Percentiles rank a stretch among this genome's conserved stretches.
Evolutionary conservation across 2,797 vertebrate genomes (phyloP).

Genomic region (Mormyrops attenuatus): DNA sequence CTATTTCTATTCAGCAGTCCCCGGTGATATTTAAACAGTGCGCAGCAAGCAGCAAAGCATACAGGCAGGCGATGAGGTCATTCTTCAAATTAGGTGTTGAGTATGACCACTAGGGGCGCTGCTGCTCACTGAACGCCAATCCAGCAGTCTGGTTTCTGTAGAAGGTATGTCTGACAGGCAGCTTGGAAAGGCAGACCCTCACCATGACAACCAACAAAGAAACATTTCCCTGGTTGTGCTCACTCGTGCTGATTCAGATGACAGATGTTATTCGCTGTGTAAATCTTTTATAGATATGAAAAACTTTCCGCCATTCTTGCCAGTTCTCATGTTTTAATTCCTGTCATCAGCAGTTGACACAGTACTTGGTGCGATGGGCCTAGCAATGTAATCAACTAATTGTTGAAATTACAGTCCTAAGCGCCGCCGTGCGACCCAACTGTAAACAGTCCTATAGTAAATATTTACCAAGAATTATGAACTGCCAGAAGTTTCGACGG

Average conservation of each 20-base stretch:
- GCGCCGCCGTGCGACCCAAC: background rate
- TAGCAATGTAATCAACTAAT: background rate
- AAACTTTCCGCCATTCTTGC: background rate
- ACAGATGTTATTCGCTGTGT: constrained; percentile 17
- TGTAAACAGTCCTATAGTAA: background rate
- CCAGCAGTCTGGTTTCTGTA: constrained; percentile 29
- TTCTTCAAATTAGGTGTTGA: background rate
- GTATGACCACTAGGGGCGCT: constrained; percentile 53
- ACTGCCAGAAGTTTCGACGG: background rate
- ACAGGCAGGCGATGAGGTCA: background rate
- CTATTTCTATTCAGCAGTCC: constrained; percentile 33
- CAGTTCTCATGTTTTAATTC: constrained; percentile 16
- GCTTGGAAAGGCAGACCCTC: constrained; percentile 38
- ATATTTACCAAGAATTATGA: constrained; percentile 10
- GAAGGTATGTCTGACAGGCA: constrained; percentile 47
- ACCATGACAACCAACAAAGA: constrained; percentile 16
- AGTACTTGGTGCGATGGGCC: background rate
- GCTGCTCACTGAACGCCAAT: constrained; percentile 46
- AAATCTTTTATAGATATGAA: constrained; percentile 11
- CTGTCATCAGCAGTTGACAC: background rate
- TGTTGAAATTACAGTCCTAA: background rate
- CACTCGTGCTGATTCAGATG: constrained; percentile 9
- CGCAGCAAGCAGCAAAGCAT: background rate
- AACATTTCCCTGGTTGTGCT: constrained; percentile 13
- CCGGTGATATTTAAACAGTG: constrained; percentile 50